Percentiles rank a stretch among this genome's conserved stretches.
Conservation (phyloP, 2,113 vertebrate genomes). For the Laticauda laticaudata region DNA sequence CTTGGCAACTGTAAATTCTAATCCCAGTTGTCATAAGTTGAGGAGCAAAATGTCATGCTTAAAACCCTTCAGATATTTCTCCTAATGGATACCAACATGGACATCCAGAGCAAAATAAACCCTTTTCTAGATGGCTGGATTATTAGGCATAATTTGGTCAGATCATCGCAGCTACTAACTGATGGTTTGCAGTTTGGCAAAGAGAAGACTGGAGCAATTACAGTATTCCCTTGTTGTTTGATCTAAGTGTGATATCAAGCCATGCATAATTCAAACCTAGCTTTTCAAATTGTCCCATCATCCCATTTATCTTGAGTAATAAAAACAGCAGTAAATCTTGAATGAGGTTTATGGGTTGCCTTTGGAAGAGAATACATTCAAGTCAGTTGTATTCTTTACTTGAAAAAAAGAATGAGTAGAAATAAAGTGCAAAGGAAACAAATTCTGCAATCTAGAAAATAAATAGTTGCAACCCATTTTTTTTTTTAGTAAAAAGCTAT, state of each 20-base stretch:
- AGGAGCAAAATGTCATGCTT: not conserved
- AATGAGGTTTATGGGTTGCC: conserved; percentile 18
- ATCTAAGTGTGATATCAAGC: conserved; percentile 48
- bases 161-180: not conserved
- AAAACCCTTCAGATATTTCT: not conserved
- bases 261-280: conserved; percentile 57
- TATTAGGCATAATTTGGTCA: conserved; percentile 11
- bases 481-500: not conserved
- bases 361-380: not conserved
- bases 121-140: not conserved
- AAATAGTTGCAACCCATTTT: not conserved
- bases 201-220: conserved; percentile 40
- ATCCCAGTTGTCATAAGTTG: not conserved
- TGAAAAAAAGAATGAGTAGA: not conserved
- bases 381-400: not conserved
- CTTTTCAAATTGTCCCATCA: conserved; percentile 33
- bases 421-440: not conserved
- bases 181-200: conserved; percentile 31
- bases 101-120: not conserved
- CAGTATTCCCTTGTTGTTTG: conserved; percentile 33
- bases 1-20: not conserved
- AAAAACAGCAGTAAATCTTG: conserved; percentile 27
- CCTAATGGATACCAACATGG: not conserved
- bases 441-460: not conserved
- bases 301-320: conserved; percentile 40